Evolutionary conservation across 2,113 vertebrate genomes (phyloP).

Genomic region (Numida meleagris): DNA sequence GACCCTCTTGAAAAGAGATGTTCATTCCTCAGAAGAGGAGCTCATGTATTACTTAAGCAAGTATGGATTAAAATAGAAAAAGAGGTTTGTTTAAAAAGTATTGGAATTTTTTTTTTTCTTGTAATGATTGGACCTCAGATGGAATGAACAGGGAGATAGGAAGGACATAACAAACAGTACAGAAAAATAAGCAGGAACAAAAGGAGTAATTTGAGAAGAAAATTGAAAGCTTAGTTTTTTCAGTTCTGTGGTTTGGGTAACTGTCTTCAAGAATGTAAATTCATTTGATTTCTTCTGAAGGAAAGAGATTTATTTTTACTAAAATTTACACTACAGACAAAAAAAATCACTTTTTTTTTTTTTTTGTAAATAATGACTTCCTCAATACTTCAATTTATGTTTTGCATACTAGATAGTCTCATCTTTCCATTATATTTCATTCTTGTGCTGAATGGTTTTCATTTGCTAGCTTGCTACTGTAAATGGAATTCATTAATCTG

Average conservation of each 20-base stretch:
- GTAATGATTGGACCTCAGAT: background rate
- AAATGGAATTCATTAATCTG: conserved; percentile 71
- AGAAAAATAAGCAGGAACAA: conserved; percentile 15
- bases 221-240: conserved; percentile 18
- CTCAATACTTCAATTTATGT: conserved; percentile 34
- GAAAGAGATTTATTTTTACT: background rate
- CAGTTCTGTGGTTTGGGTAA: conserved; percentile 6
- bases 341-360: background rate
- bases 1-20: background rate
- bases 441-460: conserved; percentile 31
- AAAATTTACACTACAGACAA: background rate
- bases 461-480: conserved; percentile 53
- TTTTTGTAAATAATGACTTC: background rate
- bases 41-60: background rate
- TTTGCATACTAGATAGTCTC: conserved; percentile 10
- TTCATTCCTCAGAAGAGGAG: background rate
- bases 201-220: background rate
- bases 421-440: conserved; percentile 43
- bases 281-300: background rate
- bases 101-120: background rate
- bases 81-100: background rate
- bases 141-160: background rate
- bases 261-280: conserved; percentile 37
- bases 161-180: background rate
- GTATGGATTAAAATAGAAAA: background rate